phyloP scores from a whole-genome alignment of 2,113 vertebrate species.

The Pyxicephalus adspersus region DNA sequence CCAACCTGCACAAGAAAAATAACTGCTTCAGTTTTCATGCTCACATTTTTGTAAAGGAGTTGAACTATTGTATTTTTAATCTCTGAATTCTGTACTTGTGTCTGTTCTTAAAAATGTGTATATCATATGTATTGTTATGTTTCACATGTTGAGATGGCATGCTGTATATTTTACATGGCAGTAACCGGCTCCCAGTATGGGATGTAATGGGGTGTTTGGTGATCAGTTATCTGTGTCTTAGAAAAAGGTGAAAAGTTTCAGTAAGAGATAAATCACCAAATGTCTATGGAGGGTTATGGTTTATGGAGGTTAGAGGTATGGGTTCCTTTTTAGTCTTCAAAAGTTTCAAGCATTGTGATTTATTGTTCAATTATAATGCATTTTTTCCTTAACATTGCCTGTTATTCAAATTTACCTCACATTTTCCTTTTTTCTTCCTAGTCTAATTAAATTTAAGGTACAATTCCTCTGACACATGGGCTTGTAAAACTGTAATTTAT shows the following conservation, averaged over 20 bases:
- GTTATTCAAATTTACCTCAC: slow-evolving; percentile 38
- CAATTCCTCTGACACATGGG: background rate
- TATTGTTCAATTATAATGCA: background rate
- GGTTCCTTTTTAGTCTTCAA: slow-evolving; percentile 4
- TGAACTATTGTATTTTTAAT: too few relatives aligned
- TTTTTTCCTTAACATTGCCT: slow-evolving; percentile 18
- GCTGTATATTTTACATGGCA: too few relatives aligned
- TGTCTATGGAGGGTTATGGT: too few relatives aligned
- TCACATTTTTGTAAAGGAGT: too few relatives aligned
- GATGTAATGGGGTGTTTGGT: background rate
- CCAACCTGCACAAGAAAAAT: too few relatives aligned
- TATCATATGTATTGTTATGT: too few relatives aligned
- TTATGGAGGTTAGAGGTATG: slow-evolving; percentile 21
- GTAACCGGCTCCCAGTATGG: background rate
- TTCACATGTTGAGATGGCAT: too few relatives aligned
- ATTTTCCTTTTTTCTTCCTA: slow-evolving; percentile 1
- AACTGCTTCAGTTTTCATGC: too few relatives aligned
- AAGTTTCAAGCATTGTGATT: background rate
- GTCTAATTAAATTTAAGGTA: slow-evolving; percentile 18
- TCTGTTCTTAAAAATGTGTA: too few relatives aligned
- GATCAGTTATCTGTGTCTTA: slow-evolving; percentile 15
- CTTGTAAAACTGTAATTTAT: slow-evolving; percentile 51
- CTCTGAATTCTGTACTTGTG: too few relatives aligned
- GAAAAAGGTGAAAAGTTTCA: background rate
- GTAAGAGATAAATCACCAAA: background rate